A percentile compares a stretch with the other conserved stretches of the same genome.
These are phyloP conservation scores for Sarcophaga caerulescens DNA, from an alignment of 2,888 invertebrate species.

Conservation along the genomic window DNA sequence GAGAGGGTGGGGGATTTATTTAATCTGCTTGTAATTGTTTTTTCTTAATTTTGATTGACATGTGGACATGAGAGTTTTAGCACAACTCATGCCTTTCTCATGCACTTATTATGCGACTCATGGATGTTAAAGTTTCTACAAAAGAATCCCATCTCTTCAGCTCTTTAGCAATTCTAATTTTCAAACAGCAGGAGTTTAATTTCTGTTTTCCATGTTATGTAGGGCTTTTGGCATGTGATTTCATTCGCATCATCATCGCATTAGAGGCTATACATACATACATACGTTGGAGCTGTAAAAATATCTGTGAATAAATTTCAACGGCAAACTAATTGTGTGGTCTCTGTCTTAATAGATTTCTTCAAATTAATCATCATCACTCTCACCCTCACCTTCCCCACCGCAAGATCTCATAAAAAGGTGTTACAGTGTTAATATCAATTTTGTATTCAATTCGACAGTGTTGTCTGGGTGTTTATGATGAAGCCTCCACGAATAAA, in stretches of 20 bases:
- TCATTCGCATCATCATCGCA: constrained; percentile 1
- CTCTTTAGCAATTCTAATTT: not conserved
- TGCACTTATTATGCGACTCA: not conserved
- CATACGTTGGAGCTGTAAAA: constrained; percentile 42
- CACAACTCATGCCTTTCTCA: constrained; percentile 25
- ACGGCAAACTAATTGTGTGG: constrained; percentile 49
- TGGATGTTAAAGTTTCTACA: not conserved
- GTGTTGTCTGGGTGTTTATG: constrained; percentile 9
- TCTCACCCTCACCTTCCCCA: not conserved
- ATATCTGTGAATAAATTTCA: not conserved
- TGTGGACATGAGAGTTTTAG: constrained; percentile 58
- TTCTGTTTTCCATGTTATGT: constrained; percentile 1
- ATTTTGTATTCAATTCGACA: constrained; percentile 32
- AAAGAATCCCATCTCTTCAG: not conserved
- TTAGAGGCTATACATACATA: constrained; percentile 27
- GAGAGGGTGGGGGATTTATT: not conserved
- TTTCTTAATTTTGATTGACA: constrained; percentile 48
- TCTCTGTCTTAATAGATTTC: constrained; percentile 32
- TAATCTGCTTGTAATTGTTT: constrained; percentile 58
- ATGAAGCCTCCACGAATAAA: constrained; percentile 26
- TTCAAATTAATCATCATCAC: constrained; percentile 51
- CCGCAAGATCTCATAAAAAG: constrained; percentile 22
- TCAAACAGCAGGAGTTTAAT: constrained; percentile 46
- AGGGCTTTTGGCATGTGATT: not conserved
- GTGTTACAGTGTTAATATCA: constrained; percentile 63